A percentile compares a stretch with the other conserved stretches of the same genome.
phyloP scores from a whole-genome alignment of 2,113 vertebrate genomes.

The Tragelaphus scriptus region DNA sequence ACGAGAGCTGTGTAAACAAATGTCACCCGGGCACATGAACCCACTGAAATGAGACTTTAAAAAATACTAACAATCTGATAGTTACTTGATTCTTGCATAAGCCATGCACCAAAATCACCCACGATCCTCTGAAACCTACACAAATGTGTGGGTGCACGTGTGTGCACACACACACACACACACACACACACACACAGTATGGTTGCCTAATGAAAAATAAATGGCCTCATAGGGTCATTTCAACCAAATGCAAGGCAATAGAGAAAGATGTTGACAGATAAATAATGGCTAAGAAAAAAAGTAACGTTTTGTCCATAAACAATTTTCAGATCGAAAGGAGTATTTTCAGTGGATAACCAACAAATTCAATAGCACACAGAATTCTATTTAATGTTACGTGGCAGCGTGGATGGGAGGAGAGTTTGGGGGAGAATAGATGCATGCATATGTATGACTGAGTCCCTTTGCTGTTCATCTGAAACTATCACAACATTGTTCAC shows the following conservation, averaged over 20 bases:
- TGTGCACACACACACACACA: not conserved
- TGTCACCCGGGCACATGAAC: conserved; percentile 47
- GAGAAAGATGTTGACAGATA: not conserved
- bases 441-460: not conserved
- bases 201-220: not conserved
- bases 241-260: not conserved
- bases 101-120: not conserved
- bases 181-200: not conserved
- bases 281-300: not conserved
- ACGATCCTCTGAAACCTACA: not conserved
- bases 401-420: not conserved
- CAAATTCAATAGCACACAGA: not conserved
- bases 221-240: not conserved
- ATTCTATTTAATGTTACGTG: not conserved
- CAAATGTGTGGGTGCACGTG: no score
- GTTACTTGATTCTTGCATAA: not conserved
- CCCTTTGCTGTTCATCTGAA: not conserved
- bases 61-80: not conserved
- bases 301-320: conserved; percentile 7
- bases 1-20: conserved; percentile 55
- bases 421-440: not conserved
- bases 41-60: conserved; percentile 45
- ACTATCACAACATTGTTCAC: not conserved
- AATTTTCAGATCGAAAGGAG: not conserved
- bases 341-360: not conserved